Percentiles rank a stretch among this genome's conserved stretches.
Evolutionary conservation across 2,797 vertebrate genomes (phyloP).

Genomic region (Crocidura indochinensis): DNA sequence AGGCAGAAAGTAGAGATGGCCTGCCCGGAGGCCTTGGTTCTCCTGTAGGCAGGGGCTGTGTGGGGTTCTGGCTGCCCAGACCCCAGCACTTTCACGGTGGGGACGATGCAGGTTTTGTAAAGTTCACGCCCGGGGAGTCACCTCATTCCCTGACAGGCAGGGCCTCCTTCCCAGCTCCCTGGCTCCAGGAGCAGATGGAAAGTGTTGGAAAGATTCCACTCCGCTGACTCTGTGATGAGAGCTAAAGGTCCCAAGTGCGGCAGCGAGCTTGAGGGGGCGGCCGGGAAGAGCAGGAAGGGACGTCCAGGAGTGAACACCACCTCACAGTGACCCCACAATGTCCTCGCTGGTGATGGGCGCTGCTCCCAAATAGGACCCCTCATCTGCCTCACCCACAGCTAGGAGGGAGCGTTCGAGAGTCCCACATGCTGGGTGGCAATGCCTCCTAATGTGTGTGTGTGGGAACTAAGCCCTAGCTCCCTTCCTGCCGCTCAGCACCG

Average conservation of each 20-base stretch:
- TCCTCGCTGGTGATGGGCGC: no score
- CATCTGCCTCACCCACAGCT: background rate
- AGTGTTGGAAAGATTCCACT: conserved; percentile 62
- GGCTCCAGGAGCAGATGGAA: conserved; percentile 65
- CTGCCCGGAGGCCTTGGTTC: background rate
- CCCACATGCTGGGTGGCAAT: no score
- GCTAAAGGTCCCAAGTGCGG: background rate
- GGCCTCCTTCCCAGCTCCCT: conserved; percentile 38
- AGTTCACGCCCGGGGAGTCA: background rate
- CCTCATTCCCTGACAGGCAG: conserved; percentile 53
- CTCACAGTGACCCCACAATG: no score
- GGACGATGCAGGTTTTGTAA: background rate
- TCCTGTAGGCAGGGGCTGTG: background rate
- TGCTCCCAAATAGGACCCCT: no score
- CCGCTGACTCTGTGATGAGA: conserved; percentile 63
- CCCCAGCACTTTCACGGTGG: background rate
- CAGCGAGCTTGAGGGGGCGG: no score
- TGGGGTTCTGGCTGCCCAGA: conserved; percentile 27
- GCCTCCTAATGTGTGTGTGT: no score
- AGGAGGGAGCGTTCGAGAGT: conserved; percentile 10
- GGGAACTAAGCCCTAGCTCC: no score
- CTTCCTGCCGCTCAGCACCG: no score
- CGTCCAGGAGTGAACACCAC: no score
- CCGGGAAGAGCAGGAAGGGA: no score
- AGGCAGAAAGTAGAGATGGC: conserved; percentile 33